A percentile compares a stretch with the other conserved stretches of the same genome.
phyloP scores from a whole-genome alignment of 2,113 vertebrate species.

The Labeo catla region DNA sequence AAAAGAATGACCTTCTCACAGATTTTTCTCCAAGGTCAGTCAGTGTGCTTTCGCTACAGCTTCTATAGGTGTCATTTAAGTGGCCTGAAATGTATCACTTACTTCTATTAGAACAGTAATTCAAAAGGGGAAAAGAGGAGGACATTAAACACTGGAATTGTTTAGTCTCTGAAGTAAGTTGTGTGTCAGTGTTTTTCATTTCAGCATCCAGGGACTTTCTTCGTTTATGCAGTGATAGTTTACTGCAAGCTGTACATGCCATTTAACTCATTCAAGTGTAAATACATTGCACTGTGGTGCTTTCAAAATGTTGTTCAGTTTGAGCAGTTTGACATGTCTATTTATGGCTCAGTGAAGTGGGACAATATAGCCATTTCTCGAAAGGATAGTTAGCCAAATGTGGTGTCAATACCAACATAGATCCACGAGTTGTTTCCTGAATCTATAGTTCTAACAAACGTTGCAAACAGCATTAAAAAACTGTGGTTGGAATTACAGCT shows the following conservation, averaged over 20 bases:
- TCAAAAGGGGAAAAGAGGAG: background rate
- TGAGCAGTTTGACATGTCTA: background rate
- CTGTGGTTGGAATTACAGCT: no score
- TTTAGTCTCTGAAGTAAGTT: background rate
- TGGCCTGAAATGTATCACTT: background rate
- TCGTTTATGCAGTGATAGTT: background rate
- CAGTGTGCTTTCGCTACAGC: no score
- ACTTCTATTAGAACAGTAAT: background rate
- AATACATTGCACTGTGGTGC: background rate
- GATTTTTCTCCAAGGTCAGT: slow-evolving; percentile 1
- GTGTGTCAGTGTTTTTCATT: background rate
- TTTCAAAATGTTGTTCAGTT: background rate
- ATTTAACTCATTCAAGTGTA: background rate
- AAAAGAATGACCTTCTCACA: slow-evolving; percentile 7
- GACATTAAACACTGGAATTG: background rate
- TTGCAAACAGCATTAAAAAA: no score
- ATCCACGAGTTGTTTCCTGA: no score
- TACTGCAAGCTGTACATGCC: background rate
- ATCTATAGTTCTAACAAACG: no score
- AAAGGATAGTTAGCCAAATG: no score
- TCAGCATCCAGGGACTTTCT: background rate
- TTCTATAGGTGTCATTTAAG: background rate
- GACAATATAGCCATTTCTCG: no score
- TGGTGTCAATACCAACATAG: no score
- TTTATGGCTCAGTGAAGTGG: background rate